These are phyloP conservation scores for Brachypteracias leptosomus DNA, from an alignment of 2,113 vertebrate genomes.

Conservation along the genomic window DNA sequence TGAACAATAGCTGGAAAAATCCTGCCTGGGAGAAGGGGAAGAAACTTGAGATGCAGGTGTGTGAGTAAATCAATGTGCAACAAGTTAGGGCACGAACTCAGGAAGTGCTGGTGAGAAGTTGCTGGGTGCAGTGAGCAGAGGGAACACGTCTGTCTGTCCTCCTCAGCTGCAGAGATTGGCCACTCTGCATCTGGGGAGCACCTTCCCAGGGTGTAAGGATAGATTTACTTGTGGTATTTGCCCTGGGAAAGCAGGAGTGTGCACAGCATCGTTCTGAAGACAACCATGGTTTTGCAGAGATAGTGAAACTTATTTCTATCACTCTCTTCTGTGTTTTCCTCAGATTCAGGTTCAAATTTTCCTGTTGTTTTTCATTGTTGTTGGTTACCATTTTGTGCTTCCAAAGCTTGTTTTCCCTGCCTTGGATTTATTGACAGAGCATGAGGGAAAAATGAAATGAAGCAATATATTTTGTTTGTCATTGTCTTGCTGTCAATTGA, in stretches of 20 bases:
- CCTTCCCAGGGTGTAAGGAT: fast-evolving
- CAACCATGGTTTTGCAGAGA: background rate
- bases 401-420: background rate
- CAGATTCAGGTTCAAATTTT: background rate
- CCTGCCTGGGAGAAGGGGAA: background rate
- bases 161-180: background rate
- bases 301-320: background rate
- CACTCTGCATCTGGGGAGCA: background rate
- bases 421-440: background rate
- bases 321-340: background rate
- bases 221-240: background rate
- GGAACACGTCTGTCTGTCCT: background rate
- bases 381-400: background rate
- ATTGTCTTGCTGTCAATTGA: conserved; percentile 4
- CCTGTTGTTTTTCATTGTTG: background rate
- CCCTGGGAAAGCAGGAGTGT: background rate
- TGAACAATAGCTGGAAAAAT: background rate
- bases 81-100: background rate
- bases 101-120: background rate
- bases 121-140: fast-evolving
- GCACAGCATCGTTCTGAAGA: background rate
- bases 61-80: fast-evolving
- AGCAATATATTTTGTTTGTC: conserved; percentile 37
- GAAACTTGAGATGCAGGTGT: background rate
- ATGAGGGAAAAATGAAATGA: conserved; percentile 24